Evolutionary conservation across 2,888 invertebrate species (phyloP), one percentile per base, ranked within the genome.

Genomic region (Hipparchia semele): DNA sequence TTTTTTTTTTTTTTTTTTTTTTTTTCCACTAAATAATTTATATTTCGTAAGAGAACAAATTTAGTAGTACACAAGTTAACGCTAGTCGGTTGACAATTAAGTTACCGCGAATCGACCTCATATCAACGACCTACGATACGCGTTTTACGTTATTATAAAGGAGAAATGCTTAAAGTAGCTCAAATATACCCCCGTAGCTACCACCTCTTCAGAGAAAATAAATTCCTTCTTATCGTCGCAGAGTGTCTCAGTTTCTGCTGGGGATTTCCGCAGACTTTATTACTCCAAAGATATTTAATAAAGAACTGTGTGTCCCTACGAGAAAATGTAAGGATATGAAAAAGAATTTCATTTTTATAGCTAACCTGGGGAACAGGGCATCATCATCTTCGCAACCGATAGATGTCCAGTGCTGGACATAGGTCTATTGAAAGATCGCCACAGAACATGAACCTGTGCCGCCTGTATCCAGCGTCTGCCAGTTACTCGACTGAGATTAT

Each of bases 241-340:
- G 51, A 64, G 53, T 51, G 39, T 23, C 65, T 13, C 33, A 12
- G 65, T 33, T 33, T 66, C 65, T 54, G 33, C 53, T 53, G 2
- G 39, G 51, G 53, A 39, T 66, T 66, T 54, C 53, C 53, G 10
- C 2, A 39, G 39, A 54, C 7, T 51, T 64, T 66, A 66, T 66
- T 66, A 66, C 54, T 39, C 12, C 53, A 66, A 66, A 53, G 65
- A 65, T 64, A 64, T 66, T 66, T 66, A 66, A 54, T 66, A 66
- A 66, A 23, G 64, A 13, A 51, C 51, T 64, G 64, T 54, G 53
- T 65, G n/a, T 39, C 54, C 3, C 58, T 58, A 23, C 23, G 58
- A 56, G 8, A 58, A 58, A 6, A 23, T 56, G 13, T 13, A 8
- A 56, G 56, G 56, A 13, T 56, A 13, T 56, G 56, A 56, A 56